Evolutionary conservation across 2,113 vertebrate genomes (phyloP).

Genomic region (Paraplagusia blochii): DNA sequence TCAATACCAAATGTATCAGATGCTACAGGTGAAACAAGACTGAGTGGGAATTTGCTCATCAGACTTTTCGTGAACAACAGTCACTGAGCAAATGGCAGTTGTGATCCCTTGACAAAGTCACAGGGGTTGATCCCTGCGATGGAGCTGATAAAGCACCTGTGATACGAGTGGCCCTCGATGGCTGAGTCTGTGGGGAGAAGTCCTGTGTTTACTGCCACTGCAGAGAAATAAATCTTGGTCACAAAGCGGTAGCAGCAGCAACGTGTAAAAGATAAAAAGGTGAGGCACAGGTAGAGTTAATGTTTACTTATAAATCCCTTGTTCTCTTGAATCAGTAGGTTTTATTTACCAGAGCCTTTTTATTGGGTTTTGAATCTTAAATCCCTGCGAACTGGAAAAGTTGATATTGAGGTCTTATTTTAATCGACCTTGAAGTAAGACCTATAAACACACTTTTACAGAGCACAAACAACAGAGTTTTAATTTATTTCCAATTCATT

Average conservation of each 20-base stretch:
- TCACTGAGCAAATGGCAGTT: neutral
- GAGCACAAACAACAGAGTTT: too few species aligned
- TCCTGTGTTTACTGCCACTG: constrained; percentile 2
- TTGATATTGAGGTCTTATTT: too few species aligned
- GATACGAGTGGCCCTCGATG: neutral
- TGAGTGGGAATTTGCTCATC: neutral
- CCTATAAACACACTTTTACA: too few species aligned
- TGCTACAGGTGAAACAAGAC: neutral
- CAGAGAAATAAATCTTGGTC: neutral
- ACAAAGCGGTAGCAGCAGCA: neutral
- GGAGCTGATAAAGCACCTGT: neutral
- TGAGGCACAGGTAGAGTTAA: neutral
- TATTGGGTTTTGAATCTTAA: too few species aligned
- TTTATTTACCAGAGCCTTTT: too few species aligned
- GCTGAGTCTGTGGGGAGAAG: neutral
- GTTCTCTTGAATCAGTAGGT: too few species aligned
- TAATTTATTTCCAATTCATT: too few species aligned
- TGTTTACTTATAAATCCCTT: neutral
- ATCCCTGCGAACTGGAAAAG: too few species aligned
- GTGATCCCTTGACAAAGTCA: neutral
- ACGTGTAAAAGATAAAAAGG: neutral
- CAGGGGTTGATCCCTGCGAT: neutral
- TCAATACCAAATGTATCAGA: too few species aligned
- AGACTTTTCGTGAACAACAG: neutral
- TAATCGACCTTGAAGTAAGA: too few species aligned